A percentile compares a stretch with the other conserved stretches of the same genome.
phyloP scores from a whole-genome alignment of 2,888 invertebrate species.

The Aromia moschata region DNA sequence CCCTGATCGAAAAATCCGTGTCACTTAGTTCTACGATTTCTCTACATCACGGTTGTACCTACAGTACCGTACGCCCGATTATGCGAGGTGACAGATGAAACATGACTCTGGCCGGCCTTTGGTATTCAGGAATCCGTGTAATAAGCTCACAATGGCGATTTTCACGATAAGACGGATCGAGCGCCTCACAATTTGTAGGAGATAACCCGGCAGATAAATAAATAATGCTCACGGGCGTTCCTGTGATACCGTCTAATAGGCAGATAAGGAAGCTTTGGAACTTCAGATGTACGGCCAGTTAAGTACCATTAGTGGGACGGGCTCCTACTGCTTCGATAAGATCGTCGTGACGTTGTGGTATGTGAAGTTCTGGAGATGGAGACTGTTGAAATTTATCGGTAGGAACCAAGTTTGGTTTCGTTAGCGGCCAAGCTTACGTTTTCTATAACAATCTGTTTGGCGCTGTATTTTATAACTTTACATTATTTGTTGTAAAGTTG shows the following conservation, averaged over 20 bases:
- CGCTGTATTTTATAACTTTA: too few species aligned
- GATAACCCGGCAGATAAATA: constrained; percentile 12
- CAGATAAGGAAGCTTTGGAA: constrained; percentile 20
- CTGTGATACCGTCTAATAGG: constrained; percentile 8
- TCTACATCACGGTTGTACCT: constrained; percentile 18
- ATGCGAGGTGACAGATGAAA: constrained; percentile 12
- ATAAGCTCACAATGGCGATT: constrained; percentile 18
- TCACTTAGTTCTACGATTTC: too few species aligned
- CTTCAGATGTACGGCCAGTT: constrained; percentile 9
- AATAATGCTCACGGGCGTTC: constrained; percentile 12
- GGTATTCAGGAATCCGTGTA: constrained; percentile 17
- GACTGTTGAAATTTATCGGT: constrained; percentile 4
- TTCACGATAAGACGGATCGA: constrained; percentile 12
- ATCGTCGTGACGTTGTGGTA: background rate
- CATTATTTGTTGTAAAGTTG: too few species aligned
- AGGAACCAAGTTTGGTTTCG: too few species aligned
- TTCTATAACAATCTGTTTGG: too few species aligned
- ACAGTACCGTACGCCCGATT: constrained; percentile 7
- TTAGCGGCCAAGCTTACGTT: too few species aligned
- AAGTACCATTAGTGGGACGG: background rate
- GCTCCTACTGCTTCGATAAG: constrained; percentile 12
- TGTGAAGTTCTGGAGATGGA: background rate
- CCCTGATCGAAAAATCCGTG: too few species aligned
- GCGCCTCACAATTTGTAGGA: constrained; percentile 22
- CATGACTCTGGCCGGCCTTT: constrained; percentile 17